A percentile compares a stretch with the other conserved stretches of the same genome.
Conservation (phyloP, 1,140 invertebrate species). For the Eueides isabella region DNA sequence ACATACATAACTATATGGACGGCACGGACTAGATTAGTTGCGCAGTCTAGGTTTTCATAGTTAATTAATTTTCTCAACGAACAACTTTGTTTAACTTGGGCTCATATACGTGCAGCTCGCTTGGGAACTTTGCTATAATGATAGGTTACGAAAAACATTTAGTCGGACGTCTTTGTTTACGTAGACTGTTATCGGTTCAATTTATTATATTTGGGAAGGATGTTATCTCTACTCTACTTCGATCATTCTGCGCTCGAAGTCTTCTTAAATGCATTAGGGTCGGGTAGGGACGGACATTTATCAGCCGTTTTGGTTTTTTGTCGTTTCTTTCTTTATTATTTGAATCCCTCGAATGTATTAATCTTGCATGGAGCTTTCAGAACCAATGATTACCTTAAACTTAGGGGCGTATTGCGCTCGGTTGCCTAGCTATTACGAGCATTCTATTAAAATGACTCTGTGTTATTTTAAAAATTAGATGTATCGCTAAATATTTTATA, state of each 20-base stretch:
- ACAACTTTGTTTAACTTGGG: constrained; percentile 54
- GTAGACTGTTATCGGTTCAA: constrained; percentile 73
- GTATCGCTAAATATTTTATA: constrained; percentile 81
- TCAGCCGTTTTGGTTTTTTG: constrained; percentile 77
- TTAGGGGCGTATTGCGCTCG: constrained; percentile 74
- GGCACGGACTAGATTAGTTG: constrained; percentile 42
- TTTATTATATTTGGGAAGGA: constrained; percentile 79
- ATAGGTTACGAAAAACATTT: constrained; percentile 73
- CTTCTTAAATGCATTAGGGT: constrained; percentile 55
- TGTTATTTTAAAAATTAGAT: constrained; percentile 78
- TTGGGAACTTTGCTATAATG: constrained; percentile 62
- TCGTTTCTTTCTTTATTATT: constrained; percentile 74
- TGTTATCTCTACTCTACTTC: constrained; percentile 65
- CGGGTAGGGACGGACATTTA: constrained; percentile 76
- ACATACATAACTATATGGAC: constrained; percentile 35
- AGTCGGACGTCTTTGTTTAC: constrained; percentile 68
- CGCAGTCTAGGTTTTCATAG: constrained; percentile 47
- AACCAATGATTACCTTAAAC: constrained; percentile 77
- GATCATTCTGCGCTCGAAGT: constrained; percentile 58
- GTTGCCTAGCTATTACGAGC: constrained; percentile 76
- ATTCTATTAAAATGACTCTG: constrained; percentile 76
- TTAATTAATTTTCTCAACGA: constrained; percentile 57
- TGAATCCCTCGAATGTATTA: constrained; percentile 76
- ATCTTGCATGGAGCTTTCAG: constrained; percentile 69
- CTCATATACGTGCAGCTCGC: constrained; percentile 39